Percentiles rank a stretch among this genome's conserved stretches.
Evolutionary conservation across 2,113 vertebrate genomes (phyloP).

Genomic region (Odocoileus virginianus): DNA sequence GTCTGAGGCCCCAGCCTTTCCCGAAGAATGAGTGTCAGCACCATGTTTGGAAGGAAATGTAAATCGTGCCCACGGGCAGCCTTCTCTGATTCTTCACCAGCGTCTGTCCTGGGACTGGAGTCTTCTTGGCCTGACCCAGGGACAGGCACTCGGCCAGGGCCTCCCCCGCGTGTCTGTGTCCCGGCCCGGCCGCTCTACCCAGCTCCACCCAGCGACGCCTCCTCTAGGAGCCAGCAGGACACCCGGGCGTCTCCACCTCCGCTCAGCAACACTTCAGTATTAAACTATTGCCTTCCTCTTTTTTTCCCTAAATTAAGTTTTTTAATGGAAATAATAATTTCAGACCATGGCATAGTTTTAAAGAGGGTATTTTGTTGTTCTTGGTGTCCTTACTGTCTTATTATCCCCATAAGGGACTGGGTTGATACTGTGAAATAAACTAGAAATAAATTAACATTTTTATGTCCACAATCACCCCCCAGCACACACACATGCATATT

Average conservation of each 20-base stretch:
- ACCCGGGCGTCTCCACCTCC: fast-evolving
- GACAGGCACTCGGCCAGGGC: background rate
- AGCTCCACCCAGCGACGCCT: background rate
- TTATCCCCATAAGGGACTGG: fast-evolving
- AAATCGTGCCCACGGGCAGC: background rate
- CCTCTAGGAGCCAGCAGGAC: background rate
- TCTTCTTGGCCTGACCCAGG: fast-evolving
- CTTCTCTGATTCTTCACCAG: background rate
- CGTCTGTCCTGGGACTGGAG: fast-evolving
- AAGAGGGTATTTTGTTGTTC: background rate
- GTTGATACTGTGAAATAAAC: conserved; percentile 38
- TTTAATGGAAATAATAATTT: background rate
- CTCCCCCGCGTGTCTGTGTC: fast-evolving
- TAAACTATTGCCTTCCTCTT: background rate
- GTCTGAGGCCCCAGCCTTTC: background rate
- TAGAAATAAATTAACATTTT: background rate
- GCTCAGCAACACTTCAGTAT: background rate
- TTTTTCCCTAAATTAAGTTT: background rate
- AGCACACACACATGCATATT: fast-evolving
- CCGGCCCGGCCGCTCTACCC: background rate
- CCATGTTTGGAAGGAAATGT: background rate
- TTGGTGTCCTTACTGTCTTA: background rate
- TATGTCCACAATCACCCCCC: background rate
- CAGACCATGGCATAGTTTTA: background rate
- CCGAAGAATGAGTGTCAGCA: background rate